Percentiles rank a stretch among this genome's conserved stretches.
Evolutionary conservation across 92 coral and sea anemone species (phyloP).

Genomic region (Pocillopora grandis): DNA sequence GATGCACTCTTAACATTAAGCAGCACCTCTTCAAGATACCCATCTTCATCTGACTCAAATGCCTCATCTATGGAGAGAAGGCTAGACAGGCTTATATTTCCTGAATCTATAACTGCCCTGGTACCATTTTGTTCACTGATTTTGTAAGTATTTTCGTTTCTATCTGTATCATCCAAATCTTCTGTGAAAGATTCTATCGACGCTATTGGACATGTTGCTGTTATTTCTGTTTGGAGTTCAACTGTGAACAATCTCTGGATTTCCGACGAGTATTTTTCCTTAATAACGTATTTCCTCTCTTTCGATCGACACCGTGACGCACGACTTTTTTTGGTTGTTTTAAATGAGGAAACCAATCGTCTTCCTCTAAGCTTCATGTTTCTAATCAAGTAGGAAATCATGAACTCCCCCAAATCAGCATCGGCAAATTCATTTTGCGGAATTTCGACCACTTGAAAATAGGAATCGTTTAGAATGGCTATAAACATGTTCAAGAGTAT

Average conservation of each 20-base stretch:
- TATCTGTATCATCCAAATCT: background rate
- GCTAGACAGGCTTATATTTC: background rate
- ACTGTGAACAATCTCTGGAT: constrained; percentile 4
- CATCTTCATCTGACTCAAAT: constrained; percentile 30
- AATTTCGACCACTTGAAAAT: constrained; percentile 37
- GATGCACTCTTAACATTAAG: background rate
- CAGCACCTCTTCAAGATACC: background rate
- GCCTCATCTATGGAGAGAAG: constrained; percentile 34
- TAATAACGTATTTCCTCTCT: background rate
- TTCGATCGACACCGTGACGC: background rate
- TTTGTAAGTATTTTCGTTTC: background rate
- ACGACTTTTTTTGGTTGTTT: background rate
- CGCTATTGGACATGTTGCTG: constrained; percentile 17
- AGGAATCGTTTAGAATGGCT: constrained; percentile 72
- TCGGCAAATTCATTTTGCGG: constrained; percentile 44
- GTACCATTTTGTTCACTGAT: background rate
- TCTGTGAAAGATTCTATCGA: constrained; percentile 21
- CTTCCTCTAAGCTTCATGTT: constrained; percentile 8
- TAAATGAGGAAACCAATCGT: background rate
- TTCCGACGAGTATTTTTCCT: background rate
- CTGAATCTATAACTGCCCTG: constrained; percentile 1
- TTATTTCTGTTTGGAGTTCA: background rate
- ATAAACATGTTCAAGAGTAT: constrained; percentile 69
- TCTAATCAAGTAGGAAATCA: constrained; percentile 36
- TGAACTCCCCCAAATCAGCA: constrained; percentile 74